Percentiles rank a stretch among this genome's conserved stretches.
Evolutionary conservation across 37 sponge, comb jelly and placozoan species (phyloP).

Genomic region (Sycon ciliatum): DNA sequence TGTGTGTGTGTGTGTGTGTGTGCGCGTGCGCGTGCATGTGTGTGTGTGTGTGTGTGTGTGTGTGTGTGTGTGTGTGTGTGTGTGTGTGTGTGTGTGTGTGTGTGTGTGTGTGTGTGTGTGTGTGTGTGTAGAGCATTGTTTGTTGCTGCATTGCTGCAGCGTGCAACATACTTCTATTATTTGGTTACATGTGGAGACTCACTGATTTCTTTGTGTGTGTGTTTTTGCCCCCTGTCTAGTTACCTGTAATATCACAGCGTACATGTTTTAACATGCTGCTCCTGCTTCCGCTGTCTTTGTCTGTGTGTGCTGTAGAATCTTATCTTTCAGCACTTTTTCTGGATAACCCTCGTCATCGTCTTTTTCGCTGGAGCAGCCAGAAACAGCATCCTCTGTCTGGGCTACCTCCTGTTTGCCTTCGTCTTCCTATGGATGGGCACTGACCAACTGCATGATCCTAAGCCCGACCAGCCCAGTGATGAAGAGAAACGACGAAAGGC

Average conservation of each 20-base stretch:
- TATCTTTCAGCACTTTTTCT: slow-evolving; percentile 54
- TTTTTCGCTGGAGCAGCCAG: slow-evolving; percentile 52
- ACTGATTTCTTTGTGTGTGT: no score
- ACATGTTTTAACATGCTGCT: not conserved
- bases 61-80: not conserved
- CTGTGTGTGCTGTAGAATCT: slow-evolving; percentile 21
- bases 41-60: slow-evolving; percentile 13
- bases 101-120: slow-evolving; percentile 3
- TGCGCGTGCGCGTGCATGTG: not conserved
- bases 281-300: not conserved
- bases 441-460: slow-evolving; percentile 28
- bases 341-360: slow-evolving; percentile 56
- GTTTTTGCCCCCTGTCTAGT: no score
- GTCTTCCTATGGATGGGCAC: slow-evolving; percentile 52
- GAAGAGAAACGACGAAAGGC: not conserved
- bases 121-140: not conserved
- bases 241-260: not conserved
- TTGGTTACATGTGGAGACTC: no score
- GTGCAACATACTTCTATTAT: no score
- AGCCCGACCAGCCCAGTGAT: not conserved
- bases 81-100: slow-evolving; percentile 5
- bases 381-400: slow-evolving; percentile 54
- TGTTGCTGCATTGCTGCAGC: no score
- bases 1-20: no score
- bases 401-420: slow-evolving; percentile 50